Evolutionary conservation across 2,888 invertebrate genomes (phyloP).

Genomic region (Sarcophaga variegata): DNA sequence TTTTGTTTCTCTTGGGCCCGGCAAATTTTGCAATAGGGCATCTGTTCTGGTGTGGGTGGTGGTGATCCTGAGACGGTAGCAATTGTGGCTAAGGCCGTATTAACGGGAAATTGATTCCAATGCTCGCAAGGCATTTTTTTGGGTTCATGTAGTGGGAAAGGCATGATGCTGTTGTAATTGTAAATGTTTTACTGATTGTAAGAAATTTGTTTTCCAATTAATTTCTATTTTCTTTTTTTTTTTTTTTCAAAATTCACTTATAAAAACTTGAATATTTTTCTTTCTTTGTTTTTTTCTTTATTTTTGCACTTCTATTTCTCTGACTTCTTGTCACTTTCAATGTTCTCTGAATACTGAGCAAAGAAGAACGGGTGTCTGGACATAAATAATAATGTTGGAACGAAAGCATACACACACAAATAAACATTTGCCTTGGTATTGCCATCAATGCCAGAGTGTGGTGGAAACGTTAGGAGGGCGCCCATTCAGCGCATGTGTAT

Average conservation of each 20-base stretch:
- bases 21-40: conserved; percentile 69
- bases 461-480: conserved; percentile 22
- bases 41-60: conserved; percentile 66
- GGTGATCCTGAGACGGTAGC: conserved; percentile 52
- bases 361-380: conserved; percentile 27
- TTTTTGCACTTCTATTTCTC: conserved; percentile 7
- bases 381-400: conserved; percentile 50
- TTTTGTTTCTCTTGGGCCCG: conserved; percentile 28
- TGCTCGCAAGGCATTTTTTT: conserved; percentile 81
- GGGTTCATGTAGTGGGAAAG: conserved; percentile 79
- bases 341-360: conserved; percentile 57
- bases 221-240: conserved; percentile 5
- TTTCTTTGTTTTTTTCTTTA: conserved; percentile 16
- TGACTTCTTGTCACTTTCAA: conserved; percentile 46
- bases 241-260: neutral
- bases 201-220: neutral
- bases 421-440: neutral
- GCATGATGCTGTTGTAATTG: conserved; percentile 70
- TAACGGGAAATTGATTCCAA: conserved; percentile 80
- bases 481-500: neutral
- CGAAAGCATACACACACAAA: neutral
- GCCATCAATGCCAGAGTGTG: neutral
- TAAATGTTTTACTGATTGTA: neutral
- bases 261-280: conserved; percentile 48
- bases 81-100: conserved; percentile 52